Base-by-base conservation (phyloP, 2,113 vertebrate species). In the Gopherus evgoodei region DNA sequence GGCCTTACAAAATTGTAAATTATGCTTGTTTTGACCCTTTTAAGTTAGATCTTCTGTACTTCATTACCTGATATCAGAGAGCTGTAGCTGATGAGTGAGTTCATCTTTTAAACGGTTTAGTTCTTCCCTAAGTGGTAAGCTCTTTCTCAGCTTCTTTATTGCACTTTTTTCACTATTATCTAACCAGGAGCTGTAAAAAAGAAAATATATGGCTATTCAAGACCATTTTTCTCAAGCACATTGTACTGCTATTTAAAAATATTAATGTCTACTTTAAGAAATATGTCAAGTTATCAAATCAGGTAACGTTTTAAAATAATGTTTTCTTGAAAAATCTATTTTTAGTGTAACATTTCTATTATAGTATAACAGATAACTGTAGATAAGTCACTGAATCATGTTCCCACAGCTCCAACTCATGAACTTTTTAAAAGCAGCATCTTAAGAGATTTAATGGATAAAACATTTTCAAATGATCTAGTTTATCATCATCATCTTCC, bases 31-130 rank as follows among this genome's bases (percentile, higher is more conserved):
- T 95, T 86, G 56, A 86, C 14, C 75, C 29, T n/a, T 86, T 50
- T 88, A 83, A 84, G 17, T 3, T 44, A 90, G 72, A 21, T 83
- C 53, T 56, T 75, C 2, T 69, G 19, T 88, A 84, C 21, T 82
- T 84, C 24, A 89, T 95, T 98, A 99, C 99, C 99, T 99, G 98
- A 99, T 99, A 89, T 99, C 99, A 6, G 98, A 97, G 78, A 99
- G 98, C 59, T 99, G 96, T 72, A 99, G 98, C 2, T 98, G 98
- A 84, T 84, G 94, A 83, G 97, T 99, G 9, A 99, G 98, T n/a
- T 99, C 98, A 53, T 88, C 92, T 97, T 99, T 99, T 92, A 99
- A 98, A 80, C 98, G 98, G 44, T 98, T 98, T 31, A 99, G 97
- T 93, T 99, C 99, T 91, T 98, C 98, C 87, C 99, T 98, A 69